Base-by-base conservation (phyloP, 2,888 invertebrate genomes). In the Tuta absoluta region DNA sequence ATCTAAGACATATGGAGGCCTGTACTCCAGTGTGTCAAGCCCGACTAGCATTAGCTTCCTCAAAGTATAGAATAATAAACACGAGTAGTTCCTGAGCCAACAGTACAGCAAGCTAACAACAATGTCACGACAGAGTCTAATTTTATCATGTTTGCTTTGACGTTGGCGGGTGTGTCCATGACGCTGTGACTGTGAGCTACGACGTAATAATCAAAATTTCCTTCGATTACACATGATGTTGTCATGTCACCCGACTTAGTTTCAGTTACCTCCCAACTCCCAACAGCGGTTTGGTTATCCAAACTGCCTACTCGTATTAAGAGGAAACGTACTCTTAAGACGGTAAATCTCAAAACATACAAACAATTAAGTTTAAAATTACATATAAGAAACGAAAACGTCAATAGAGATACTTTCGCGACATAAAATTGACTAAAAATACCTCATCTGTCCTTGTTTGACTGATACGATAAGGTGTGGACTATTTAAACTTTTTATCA, bases 91-190 rank as follows among this genome's bases (percentile, higher is more conserved):
- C 17, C 49, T 49, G 21, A 49, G 49, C 17, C 49, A 21, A 21
- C 49, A 49, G 14, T 21, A 21, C 49, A 49, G 14, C 53, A 53
- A 51, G n/a, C 62, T 56, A 48, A 72, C 60, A 21, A 37, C 33
- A 64, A 11, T 24, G 41, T 45, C 45, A 61, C 61, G 61, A 53
- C 33, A 5, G 7, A 7, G 7, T 48, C 61, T 61, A 61, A 61
- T 48, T 57, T 45, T 10, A 65, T 65, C 59, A 51, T 62, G 48
- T 59, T 62, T 58, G 14, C 19, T 24, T 62, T 62, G 62, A 63
- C 51, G 80, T 79, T 72, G 70, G 78, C 87, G 90, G 90, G 91
- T 90, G 91, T 91, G 91, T 89, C 90, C 74, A 67, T 77, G 75
- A 33, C 33, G 33, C 33, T 10, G 33, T 33, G 33, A 33, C 33